A percentile compares a stretch with the other conserved stretches of the same genome.
Evolutionary conservation across 2,888 invertebrate species (phyloP).

Genomic region (Didymodactylos carnosus): DNA sequence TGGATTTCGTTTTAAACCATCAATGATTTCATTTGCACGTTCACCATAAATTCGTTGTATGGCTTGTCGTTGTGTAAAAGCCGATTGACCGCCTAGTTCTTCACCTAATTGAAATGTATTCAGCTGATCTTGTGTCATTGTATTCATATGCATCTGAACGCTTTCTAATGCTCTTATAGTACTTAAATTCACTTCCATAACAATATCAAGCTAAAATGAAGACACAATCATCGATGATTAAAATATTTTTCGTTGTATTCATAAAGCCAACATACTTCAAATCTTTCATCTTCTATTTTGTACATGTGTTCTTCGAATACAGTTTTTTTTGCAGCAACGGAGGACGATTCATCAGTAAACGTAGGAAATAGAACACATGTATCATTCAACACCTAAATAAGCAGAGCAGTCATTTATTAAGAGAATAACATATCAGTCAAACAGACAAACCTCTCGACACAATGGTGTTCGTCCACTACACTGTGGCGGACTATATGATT

Average conservation of each 20-base stretch:
- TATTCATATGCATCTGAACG: slow-evolving; percentile 65
- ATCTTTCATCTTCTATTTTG: slow-evolving; percentile 86
- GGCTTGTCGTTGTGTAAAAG: slow-evolving; percentile 74
- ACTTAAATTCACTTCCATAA: slow-evolving; percentile 82
- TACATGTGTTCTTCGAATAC: slow-evolving; percentile 95
- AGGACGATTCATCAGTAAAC: slow-evolving; percentile 95
- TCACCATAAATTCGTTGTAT: slow-evolving; percentile 54
- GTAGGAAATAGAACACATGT: slow-evolving; percentile 90
- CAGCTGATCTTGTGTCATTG: slow-evolving; percentile 69
- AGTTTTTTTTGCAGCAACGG: slow-evolving; percentile 86
- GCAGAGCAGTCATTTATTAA: no score
- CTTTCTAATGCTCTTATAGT: slow-evolving; percentile 78
- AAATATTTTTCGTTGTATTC: no score
- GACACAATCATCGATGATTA: no score
- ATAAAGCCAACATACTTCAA: no score
- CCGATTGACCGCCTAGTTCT: slow-evolving; percentile 68
- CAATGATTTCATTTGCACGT: slow-evolving; percentile 63
- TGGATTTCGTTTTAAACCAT: slow-evolving; percentile 82
- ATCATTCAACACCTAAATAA: no score
- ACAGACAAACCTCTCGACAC: slow-evolving; percentile 62
- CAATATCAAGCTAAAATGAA: slow-evolving; percentile 90
- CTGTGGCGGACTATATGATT: slow-evolving; percentile 51
- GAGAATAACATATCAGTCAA: no score
- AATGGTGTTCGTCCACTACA: slow-evolving; percentile 75
- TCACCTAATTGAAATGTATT: slow-evolving; percentile 70